Evolutionary conservation across 2,888 invertebrate genomes (phyloP).

Genomic region (Lasioglossum marginatum): DNA sequence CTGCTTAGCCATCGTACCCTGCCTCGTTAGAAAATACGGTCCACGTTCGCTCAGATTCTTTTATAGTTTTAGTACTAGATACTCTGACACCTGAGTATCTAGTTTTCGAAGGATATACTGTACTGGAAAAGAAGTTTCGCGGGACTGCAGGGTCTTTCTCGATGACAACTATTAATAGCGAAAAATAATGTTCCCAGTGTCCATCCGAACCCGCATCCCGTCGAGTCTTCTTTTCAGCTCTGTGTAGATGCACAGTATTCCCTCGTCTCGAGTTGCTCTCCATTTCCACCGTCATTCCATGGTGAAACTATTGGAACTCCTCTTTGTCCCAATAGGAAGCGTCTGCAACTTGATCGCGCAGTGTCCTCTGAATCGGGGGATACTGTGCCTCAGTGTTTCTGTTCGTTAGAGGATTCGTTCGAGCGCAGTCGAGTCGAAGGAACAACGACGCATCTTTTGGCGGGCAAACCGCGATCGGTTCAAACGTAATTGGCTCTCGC

Average conservation of each 20-base stretch:
- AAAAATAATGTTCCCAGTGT: not conserved
- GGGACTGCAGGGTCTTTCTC: not conserved
- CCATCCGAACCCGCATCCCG: not conserved
- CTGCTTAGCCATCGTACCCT: not conserved
- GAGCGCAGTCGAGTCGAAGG: not conserved
- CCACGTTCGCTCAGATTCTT: not conserved
- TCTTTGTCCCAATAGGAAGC: not conserved
- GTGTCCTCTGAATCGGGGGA: not conserved
- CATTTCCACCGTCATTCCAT: not conserved
- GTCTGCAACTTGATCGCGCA: not conserved
- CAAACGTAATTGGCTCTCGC: conserved; percentile 49
- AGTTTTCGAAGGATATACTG: not conserved
- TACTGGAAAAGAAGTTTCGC: not conserved
- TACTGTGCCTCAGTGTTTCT: not conserved
- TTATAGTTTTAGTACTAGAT: not conserved
- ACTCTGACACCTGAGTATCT: not conserved
- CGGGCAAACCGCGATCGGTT: not conserved
- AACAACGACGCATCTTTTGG: not conserved
- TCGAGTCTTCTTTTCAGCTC: not conserved
- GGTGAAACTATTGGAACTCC: not conserved
- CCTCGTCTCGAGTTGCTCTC: not conserved
- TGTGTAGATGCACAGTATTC: not conserved
- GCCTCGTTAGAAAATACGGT: not conserved
- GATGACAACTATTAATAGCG: not conserved
- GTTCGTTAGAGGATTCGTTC: not conserved